Evolutionary conservation across 1,140 invertebrate species (phyloP).

Genomic region (Drosophila takahashii): DNA sequence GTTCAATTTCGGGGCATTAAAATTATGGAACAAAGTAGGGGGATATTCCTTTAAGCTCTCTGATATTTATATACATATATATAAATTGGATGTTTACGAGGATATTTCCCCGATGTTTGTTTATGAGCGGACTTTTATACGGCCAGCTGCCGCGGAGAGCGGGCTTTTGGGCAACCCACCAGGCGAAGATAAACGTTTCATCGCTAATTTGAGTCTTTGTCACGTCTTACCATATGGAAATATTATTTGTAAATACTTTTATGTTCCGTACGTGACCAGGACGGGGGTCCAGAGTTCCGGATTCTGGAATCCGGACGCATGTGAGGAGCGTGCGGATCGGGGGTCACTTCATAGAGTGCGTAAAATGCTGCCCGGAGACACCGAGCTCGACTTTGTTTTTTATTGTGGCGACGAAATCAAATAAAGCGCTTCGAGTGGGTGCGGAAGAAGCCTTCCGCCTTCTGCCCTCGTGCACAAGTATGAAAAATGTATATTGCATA

Average conservation of each 20-base stretch:
- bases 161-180: conserved; percentile 6
- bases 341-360: conserved; percentile 49
- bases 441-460: conserved; percentile 3
- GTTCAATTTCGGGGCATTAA: conserved; percentile 72
- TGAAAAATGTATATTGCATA: conserved; percentile 76
- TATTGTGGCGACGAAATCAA: conserved; percentile 82
- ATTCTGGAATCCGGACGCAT: conserved; percentile 30
- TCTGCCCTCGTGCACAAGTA: conserved; percentile 44
- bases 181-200: conserved; percentile 74
- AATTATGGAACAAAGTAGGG: conserved; percentile 75
- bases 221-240: conserved; percentile 84
- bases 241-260: conserved; percentile 85
- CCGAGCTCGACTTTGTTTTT: conserved; percentile 45
- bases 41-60: conserved; percentile 40
- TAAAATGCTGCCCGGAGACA: conserved; percentile 29
- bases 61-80: conserved; percentile 44
- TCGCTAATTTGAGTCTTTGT: conserved; percentile 84
- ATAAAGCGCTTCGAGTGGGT: conserved; percentile 69
- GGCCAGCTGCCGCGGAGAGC: conserved; percentile 34
- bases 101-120: conserved; percentile 43
- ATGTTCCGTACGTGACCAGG: conserved; percentile 82
- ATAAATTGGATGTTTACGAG: conserved; percentile 69
- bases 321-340: conserved; percentile 22
- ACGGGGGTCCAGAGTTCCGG: conserved; percentile 33
- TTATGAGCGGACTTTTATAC: conserved; percentile 76